Percentiles rank a stretch among this genome's conserved stretches.
Conservation (phyloP, 2,888 invertebrate species). For the Zygogramma bicolorata region DNA sequence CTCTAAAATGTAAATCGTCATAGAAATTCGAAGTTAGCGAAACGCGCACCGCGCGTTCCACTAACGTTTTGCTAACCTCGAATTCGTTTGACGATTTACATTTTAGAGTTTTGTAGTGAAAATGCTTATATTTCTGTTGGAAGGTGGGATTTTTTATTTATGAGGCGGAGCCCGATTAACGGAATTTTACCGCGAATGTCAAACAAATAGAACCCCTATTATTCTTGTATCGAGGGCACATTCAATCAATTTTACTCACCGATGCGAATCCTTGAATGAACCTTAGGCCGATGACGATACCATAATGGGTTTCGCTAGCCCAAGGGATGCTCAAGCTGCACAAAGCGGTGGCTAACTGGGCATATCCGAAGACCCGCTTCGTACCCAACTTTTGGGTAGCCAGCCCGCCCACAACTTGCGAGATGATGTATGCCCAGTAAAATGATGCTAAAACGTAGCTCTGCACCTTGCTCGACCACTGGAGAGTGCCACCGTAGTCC, state of each 20-base stretch:
- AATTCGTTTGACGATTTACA: too few species aligned
- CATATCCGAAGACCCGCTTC: slow-evolving; percentile 78
- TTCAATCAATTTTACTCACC: slow-evolving; percentile 64
- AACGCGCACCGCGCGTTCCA: too few species aligned
- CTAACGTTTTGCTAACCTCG: too few species aligned
- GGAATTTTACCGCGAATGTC: too few species aligned
- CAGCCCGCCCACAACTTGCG: slow-evolving; percentile 77
- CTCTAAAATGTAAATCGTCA: too few species aligned
- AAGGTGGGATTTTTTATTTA: too few species aligned
- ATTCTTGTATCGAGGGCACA: background rate
- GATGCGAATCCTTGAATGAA: slow-evolving; percentile 79
- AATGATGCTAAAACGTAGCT: slow-evolving; percentile 77
- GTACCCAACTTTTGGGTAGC: slow-evolving; percentile 79
- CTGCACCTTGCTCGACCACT: slow-evolving; percentile 76
- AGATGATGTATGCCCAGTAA: slow-evolving; percentile 81
- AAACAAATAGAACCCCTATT: background rate
- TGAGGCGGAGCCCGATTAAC: too few species aligned
- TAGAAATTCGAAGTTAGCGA: too few species aligned
- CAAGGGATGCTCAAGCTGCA: slow-evolving; percentile 77
- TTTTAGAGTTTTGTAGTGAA: too few species aligned
- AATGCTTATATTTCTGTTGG: too few species aligned
- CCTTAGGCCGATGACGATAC: slow-evolving; percentile 72
- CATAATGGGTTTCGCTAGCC: slow-evolving; percentile 74
- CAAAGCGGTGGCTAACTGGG: slow-evolving; percentile 76
- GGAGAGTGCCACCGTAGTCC: slow-evolving; percentile 71